Evolutionary conservation across 2,888 invertebrate species (phyloP), one percentile per base, ranked within the genome.

Genomic region (Ceraclea dissimilis): DNA sequence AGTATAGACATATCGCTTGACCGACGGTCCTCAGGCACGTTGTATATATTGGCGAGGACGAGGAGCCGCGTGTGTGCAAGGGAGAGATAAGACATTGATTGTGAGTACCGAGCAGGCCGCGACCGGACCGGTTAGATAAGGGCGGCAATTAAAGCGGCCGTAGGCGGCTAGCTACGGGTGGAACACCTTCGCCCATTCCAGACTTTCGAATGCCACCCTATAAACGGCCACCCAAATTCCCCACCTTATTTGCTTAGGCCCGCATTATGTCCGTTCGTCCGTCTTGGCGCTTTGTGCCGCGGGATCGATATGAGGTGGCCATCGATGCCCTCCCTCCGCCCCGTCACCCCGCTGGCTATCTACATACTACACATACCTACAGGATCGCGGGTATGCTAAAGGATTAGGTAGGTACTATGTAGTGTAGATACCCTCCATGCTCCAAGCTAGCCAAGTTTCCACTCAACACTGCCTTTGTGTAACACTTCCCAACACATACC

Each of bases 221-320:
- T 13, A n/a, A 39, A 22, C 43, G 31, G 47, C 56, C 17, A 16
- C 49, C 51, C 51, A 33, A 56, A n/a, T 39, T 19, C 16, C 52
- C 57, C 51, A 51, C 59, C 60, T 58, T 61, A 61, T 61, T 61
- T 61, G 61, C 61, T 61, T 61, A 59, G 61, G 61, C 59, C 61
- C 61, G 58, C 56, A 60, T 61, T 59, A 59, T 59, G 60, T 60
- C 61, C 54, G 58, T 58, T 53, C 58, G 60, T 58, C 60, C 59
- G 57, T 61, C 61, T 61, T 59, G 58, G 60, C 49, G 58, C 60
- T 60, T 60, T 60, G 60, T 60, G 60, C 53, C 58, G 58, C 53
- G 55, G 60, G 55, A 57, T 52, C 52, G 52, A 52, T 56, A 56
- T 46, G 21, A 52, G 49, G 52, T 49, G 52, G 52, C 43, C 57